These are phyloP conservation scores for Dendropsophus ebraccatus DNA, from an alignment of 2,113 vertebrate species.

Conservation along the genomic window DNA sequence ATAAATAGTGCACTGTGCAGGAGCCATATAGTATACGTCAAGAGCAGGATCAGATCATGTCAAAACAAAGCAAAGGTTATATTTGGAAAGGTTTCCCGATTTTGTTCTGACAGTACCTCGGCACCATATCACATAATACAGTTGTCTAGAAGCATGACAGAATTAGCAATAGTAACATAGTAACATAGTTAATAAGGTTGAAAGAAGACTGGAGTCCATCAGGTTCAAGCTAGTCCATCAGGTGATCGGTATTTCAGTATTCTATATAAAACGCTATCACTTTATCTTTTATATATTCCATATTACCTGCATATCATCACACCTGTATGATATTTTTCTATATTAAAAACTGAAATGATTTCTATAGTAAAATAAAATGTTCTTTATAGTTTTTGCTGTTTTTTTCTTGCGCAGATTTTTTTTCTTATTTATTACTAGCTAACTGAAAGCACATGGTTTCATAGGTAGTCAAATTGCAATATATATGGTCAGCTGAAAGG, in stretches of 20 bases:
- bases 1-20: too few species aligned
- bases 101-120: not conserved
- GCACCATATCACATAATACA: not conserved
- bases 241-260: too few species aligned
- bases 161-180: too few species aligned
- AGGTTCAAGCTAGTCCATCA: too few species aligned
- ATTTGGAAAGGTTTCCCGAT: not conserved
- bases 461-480: not conserved
- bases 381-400: too few species aligned
- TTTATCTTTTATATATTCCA: not conserved
- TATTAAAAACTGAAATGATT: too few species aligned
- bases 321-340: too few species aligned
- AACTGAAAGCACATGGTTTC: not conserved
- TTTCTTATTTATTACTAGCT: not conserved
- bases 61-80: not conserved
- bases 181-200: too few species aligned
- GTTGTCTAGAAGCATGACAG: not conserved
- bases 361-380: too few species aligned
- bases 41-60: not conserved
- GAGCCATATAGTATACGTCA: not conserved
- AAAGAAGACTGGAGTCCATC: too few species aligned
- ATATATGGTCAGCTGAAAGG: not conserved
- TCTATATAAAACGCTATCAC: too few species aligned
- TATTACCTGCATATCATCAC: not conserved
- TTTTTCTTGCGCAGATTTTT: too few species aligned